Conservation (phyloP, 2,797 vertebrate species). For the Myoxocephalus aenaeus region DNA sequence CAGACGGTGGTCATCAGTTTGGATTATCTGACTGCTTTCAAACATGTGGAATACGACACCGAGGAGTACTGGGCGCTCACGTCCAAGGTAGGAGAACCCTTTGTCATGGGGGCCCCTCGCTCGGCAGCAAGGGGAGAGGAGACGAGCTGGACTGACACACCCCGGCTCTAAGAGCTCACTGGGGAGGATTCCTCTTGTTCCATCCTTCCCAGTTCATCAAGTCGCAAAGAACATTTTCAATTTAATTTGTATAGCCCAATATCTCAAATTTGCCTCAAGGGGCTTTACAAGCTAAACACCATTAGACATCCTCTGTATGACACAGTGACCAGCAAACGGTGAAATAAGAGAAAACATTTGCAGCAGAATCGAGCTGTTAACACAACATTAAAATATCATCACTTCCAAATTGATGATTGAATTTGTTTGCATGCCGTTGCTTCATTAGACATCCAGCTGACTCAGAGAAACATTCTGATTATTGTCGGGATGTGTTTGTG, state of each 20-base stretch:
- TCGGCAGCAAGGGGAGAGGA: neutral
- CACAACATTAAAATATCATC: neutral
- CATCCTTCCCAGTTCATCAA: neutral
- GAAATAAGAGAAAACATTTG: neutral
- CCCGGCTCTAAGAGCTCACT: neutral
- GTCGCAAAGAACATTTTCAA: neutral
- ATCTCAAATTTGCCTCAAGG: neutral
- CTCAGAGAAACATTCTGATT: neutral
- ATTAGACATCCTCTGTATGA: too few species aligned
- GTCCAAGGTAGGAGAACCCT: slow-evolving; percentile 87
- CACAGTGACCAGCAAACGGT: too few species aligned
- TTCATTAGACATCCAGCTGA: neutral
- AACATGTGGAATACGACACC: slow-evolving; percentile 84
- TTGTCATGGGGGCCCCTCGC: neutral
- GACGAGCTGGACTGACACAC: neutral
- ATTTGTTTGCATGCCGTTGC: neutral
- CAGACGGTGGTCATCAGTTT: slow-evolving; percentile 93
- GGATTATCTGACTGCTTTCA: slow-evolving; percentile 93
- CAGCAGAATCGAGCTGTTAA: neutral
- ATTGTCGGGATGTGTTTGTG: neutral
- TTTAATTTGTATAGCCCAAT: neutral
- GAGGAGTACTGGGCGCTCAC: slow-evolving; percentile 89
- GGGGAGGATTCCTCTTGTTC: too few species aligned
- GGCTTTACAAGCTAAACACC: too few species aligned
- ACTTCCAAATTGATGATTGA: neutral